Evolutionary conservation across 2,888 invertebrate species (phyloP), one percentile per base, ranked within the genome.

Genomic region (Caenorhabditis sp.): DNA sequence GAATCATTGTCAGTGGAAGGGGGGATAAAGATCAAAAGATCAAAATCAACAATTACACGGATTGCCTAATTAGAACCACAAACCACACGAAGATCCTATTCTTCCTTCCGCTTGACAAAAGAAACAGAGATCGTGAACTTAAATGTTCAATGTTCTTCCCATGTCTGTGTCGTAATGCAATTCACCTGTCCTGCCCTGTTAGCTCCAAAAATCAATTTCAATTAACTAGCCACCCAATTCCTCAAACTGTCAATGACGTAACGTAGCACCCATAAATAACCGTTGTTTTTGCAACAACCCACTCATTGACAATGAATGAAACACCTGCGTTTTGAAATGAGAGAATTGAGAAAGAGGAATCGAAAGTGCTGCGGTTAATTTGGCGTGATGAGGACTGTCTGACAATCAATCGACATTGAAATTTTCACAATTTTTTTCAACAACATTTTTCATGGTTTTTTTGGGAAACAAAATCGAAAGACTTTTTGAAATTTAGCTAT

Each of bases 321-420:
- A 40, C 40, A 40, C 40, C 6, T 40, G n/a, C n/a, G n/a, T n/a
- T n/a, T n/a, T n/a, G n/a, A 47, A 47, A 47, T 18, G 3, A 47
- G 47, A n/a, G 18, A 9, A 18, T 47, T 47, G n/a, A 47, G 18
- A 18, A 2, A 18, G 9, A 47, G 6, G n/a, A 32, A 55, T 55
- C n/a, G 55, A 56, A 69, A 60, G 69, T 69, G 60, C 58, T 44
- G 24, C 40, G 32, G 60, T 50, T 69, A 69, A 69, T 69, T 69
- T 69, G 69, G 50, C 44, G 58, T n/a, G n/a, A 22, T 60, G 47
- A n/a, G n/a, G n/a, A 22, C 58, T 67, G 32, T 37, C 28, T 47
- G 26, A n/a, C n/a, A n/a, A n/a, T n/a, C n/a, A n/a, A n/a, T n/a
- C n/a, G n/a, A n/a, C n/a, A n/a, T n/a, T n/a, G n/a, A n/a, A n/a